phyloP scores from a whole-genome alignment of 2,888 invertebrate species.

The Lathronympha strigana region DNA sequence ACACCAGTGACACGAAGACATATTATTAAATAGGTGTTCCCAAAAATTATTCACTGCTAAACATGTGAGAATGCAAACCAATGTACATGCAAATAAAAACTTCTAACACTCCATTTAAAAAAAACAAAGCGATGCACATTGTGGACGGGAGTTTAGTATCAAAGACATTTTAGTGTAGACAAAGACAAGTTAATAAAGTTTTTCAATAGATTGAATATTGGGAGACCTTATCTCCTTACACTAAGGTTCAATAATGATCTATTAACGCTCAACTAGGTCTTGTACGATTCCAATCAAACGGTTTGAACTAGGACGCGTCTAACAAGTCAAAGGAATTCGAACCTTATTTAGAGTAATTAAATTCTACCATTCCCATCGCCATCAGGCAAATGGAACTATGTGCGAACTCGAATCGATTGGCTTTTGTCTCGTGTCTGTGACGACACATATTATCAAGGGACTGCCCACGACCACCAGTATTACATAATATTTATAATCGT shows the following conservation, averaged over 20 bases:
- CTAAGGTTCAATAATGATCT: background rate
- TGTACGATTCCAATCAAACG: no score
- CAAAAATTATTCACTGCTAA: slow-evolving; percentile 58
- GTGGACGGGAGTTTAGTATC: slow-evolving; percentile 54
- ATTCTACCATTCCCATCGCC: no score
- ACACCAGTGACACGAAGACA: slow-evolving; percentile 61
- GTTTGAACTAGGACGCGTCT: no score
- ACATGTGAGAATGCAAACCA: slow-evolving; percentile 76
- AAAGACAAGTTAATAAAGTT: background rate
- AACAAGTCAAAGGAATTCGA: no score
- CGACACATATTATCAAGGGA: no score
- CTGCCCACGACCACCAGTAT: no score
- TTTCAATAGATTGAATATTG: background rate
- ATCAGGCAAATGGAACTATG: no score
- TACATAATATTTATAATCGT: no score
- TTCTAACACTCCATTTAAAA: slow-evolving; percentile 68
- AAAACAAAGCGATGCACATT: slow-evolving; percentile 73
- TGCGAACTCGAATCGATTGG: no score
- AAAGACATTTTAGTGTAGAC: slow-evolving; percentile 49
- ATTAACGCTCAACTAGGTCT: background rate
- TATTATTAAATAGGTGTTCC: slow-evolving; percentile 58
- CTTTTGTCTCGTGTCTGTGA: no score
- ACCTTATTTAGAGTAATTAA: no score
- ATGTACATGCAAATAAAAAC: slow-evolving; percentile 78
- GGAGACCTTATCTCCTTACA: background rate